A percentile compares a stretch with the other conserved stretches of the same genome.
Evolutionary conservation across 2,888 invertebrate species (phyloP).

Genomic region (Eilema sororculum): DNA sequence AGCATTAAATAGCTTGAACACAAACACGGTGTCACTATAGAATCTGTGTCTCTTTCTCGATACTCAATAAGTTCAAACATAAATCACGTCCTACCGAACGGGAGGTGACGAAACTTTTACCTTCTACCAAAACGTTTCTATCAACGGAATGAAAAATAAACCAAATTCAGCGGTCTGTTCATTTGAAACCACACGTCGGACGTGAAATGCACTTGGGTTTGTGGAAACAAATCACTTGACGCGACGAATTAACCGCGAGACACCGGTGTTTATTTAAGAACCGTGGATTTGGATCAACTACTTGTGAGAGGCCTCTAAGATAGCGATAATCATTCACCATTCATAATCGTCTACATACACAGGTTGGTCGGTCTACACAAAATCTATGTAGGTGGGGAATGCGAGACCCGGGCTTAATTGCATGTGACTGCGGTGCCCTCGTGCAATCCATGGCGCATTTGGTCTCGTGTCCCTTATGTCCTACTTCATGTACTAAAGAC

Average conservation of each 20-base stretch:
- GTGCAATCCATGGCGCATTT: no score
- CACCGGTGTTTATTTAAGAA: constrained; percentile 62
- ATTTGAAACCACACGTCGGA: constrained; percentile 56
- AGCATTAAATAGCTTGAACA: background rate
- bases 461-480: no score
- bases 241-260: constrained; percentile 69
- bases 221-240: constrained; percentile 68
- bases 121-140: constrained; percentile 13
- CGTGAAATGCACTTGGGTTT: constrained; percentile 58
- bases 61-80: constrained; percentile 15
- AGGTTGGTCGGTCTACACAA: no score
- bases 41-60: constrained; percentile 12
- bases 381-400: no score
- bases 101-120: constrained; percentile 15
- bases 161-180: constrained; percentile 35
- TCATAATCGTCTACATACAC: no score
- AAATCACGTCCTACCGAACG: constrained; percentile 13
- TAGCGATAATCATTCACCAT: constrained; percentile 19
- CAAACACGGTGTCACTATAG: background rate
- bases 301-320: constrained; percentile 37
- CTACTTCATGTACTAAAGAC: no score
- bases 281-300: constrained; percentile 47
- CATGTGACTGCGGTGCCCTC: no score
- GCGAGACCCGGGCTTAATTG: no score
- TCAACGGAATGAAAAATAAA: constrained; percentile 29